Percentiles rank a stretch among this genome's conserved stretches.
These are phyloP conservation scores for Anguilla marmorata DNA, from an alignment of 2,797 vertebrate species.

Conservation along the genomic window DNA sequence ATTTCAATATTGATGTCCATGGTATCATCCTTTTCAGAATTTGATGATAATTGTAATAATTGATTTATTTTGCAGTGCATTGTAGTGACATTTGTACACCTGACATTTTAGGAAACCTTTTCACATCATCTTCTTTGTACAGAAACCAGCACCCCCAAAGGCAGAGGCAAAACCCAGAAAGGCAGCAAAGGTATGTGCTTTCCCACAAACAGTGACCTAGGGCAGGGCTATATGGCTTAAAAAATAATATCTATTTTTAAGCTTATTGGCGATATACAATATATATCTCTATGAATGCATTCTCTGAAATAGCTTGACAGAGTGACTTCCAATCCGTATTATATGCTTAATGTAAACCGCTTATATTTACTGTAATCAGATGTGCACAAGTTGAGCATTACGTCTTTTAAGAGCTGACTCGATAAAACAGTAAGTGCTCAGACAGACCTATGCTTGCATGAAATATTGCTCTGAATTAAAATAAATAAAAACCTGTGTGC, in stretches of 20 bases:
- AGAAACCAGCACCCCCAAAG: conserved; percentile 74
- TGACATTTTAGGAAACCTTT: neutral
- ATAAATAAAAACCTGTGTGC: too few relatives aligned
- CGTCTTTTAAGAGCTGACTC: too few relatives aligned
- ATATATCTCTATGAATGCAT: too few relatives aligned
- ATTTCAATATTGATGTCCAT: neutral
- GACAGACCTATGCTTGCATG: too few relatives aligned
- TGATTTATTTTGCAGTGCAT: neutral
- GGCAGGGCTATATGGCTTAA: neutral
- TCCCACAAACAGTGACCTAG: neutral
- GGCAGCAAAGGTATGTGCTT: conserved; percentile 71
- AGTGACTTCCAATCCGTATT: too few relatives aligned
- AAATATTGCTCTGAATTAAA: too few relatives aligned
- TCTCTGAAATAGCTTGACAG: too few relatives aligned
- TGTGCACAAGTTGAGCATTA: too few relatives aligned
- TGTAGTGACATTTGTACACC: neutral
- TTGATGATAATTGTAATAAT: neutral
- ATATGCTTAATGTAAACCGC: too few relatives aligned
- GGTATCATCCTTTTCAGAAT: neutral
- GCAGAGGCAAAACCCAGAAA: conserved; percentile 78
- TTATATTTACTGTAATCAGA: too few relatives aligned
- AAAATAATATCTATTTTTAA: neutral
- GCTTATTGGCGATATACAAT: too few relatives aligned
- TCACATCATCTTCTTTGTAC: conserved; percentile 28
- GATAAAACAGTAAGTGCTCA: too few relatives aligned